Base-by-base conservation (phyloP, 64 coral and sea anemone genomes). In the Montipora cactus region DNA sequence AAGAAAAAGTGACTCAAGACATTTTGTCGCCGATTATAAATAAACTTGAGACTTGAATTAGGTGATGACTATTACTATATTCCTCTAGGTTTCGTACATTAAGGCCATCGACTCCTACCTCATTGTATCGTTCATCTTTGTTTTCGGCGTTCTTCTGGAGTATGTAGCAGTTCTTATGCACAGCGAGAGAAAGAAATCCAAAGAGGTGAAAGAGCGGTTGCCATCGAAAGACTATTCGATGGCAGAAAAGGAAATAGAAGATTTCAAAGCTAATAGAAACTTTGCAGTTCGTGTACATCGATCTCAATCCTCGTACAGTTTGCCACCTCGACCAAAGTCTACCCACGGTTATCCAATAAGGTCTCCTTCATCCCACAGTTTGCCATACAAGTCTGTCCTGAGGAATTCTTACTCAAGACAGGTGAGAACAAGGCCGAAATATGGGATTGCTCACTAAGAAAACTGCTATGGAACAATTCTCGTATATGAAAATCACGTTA, bases 111-210 rank as follows among this genome's bases (percentile, higher is more conserved):
- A 94, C 62, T 90, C 79, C 5, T 94, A 94, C 53, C 72, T 94
- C 7, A 94, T 94, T 28, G 87, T 94, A 9, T 94, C 93, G 4
- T 94, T 94, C 87, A 81, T 94, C n/a, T 94, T 94, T 53, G 93
- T 94, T 13, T 94, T 94, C 44, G 93, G 93, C 44, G 79, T 84
- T 1, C 75, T 94, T 5, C 73, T 94, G 1, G 93, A 94, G 79
- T 94, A 94, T 53, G 89, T 94, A 61, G 93, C 93, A 23, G 93
- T 94, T 73, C 87, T 94, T 8, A 90, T 94, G 93, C 93, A 94
- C 58, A 94, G 93, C 55, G 77, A 94, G 23, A 79, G 74, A 14
- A 90, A 75, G 50, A 76, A 25, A 78, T 10, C 14, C 2, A 89
- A 89, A 21, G 52, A 23, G 19, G 16, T 2, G 45, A 75, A 61